These are phyloP conservation scores for Poeciliopsis retropinna DNA, from an alignment of 2,113 vertebrate genomes.

Conservation along the genomic window DNA sequence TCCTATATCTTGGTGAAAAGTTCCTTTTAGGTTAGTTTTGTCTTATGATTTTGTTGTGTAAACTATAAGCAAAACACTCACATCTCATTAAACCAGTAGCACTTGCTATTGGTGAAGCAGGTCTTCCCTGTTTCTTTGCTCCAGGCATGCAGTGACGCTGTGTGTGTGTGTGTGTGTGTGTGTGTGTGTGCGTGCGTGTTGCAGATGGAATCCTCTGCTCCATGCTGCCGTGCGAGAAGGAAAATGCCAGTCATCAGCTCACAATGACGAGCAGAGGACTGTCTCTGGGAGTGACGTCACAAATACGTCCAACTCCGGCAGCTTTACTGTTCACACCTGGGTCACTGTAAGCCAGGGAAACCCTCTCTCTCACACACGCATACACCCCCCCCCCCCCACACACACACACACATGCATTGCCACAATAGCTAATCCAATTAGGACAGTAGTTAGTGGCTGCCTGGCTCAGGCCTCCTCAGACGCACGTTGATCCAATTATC, in stretches of 20 bases:
- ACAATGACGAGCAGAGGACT: slow-evolving; percentile 24
- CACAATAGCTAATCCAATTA: slow-evolving; percentile 71
- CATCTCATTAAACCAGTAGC: background rate
- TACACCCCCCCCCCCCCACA: too few species aligned
- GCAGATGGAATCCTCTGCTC: slow-evolving; percentile 52
- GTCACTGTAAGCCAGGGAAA: slow-evolving; percentile 57
- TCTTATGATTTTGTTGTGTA: background rate
- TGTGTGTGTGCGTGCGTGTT: background rate
- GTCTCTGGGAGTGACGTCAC: slow-evolving; percentile 52
- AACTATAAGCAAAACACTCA: background rate
- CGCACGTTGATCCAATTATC: slow-evolving; percentile 73
- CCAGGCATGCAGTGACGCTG: slow-evolving; percentile 25
- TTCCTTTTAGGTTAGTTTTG: too few species aligned
- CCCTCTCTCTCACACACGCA: slow-evolving; percentile 15
- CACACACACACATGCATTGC: slow-evolving; percentile 18
- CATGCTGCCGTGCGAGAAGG: slow-evolving; percentile 36
- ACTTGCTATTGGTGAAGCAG: slow-evolving; percentile 17
- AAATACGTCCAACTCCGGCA: slow-evolving; percentile 38
- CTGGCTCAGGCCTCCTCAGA: slow-evolving; percentile 45
- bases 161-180: background rate
- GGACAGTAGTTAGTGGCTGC: slow-evolving; percentile 57
- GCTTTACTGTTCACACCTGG: slow-evolving; percentile 51
- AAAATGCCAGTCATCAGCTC: slow-evolving; percentile 55
- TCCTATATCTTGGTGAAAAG: too few species aligned
- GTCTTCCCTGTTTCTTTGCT: slow-evolving; percentile 16